Evolutionary conservation across 2,797 vertebrate species (phyloP), one percentile per base, ranked within the genome.

Genomic region (Anabacerthia variegaticeps): DNA sequence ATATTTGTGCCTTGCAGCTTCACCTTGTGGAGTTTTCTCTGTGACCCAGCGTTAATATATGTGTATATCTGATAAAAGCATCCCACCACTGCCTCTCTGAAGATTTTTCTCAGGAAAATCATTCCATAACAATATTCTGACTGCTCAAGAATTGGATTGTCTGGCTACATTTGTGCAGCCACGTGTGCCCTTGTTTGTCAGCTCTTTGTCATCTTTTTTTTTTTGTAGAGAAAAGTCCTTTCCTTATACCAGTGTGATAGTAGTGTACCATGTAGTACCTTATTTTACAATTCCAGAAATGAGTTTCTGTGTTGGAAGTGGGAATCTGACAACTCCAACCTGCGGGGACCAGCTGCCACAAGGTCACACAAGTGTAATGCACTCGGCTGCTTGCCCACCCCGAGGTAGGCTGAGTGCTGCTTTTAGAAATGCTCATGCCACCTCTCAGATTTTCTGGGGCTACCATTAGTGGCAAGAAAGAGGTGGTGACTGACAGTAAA

Each of bases 31-130:
- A 55, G 20, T 73, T 83, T 85, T 30, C 76, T 91, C 68, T 14
- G 0, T 87, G 86, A 82, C 69, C 79, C 73, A 8, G 34, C 75
- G 52, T 81, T 85, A 89, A 88, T 88, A 43, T 77, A 51, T 89
- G 41, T 20, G 7, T 81, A 17, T 88, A 49, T 78, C 69, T 79
- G 89, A 76, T 84, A 79, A 84, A 92, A 88, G 55, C 66, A 76
- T 72, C 80, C 46, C 52, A 81, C 41, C 63, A 14, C 55, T 89
- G 49, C 34, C 52, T 82, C 92, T 90, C 83, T 79, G 83, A 95
- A 97, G 88, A 43, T 22, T 95, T 73, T 86, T 72, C 66, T 81
- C 44, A 32, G 83, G 44, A 94, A 93, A 92, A 86, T 48, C 43
- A 86, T 92, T 66, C 66, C 52, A 34, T 74, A 54, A 19, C 69